Conservation (phyloP, 2,113 vertebrate genomes). For the Crocuta crocuta region DNA sequence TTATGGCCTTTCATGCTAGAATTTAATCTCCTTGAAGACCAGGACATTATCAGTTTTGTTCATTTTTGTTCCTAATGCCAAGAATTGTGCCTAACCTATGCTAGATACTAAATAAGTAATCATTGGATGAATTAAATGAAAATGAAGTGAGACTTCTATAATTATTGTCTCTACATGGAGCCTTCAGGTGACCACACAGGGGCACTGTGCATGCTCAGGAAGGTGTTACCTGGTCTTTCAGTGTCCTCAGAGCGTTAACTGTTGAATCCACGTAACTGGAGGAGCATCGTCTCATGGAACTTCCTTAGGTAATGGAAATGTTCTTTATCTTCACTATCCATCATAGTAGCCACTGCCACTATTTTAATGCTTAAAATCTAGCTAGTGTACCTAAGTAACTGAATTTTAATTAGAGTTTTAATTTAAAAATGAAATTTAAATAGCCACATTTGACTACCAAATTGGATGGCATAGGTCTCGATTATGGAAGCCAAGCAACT, state of each 20-base stretch:
- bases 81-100: background rate
- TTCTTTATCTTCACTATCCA: background rate
- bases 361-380: background rate
- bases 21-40: background rate
- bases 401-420: conserved; percentile 6
- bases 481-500: background rate
- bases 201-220: background rate
- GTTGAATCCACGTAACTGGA: background rate
- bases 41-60: background rate
- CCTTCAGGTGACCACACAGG: background rate
- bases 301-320: background rate
- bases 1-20: background rate
- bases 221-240: background rate
- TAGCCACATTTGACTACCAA: background rate
- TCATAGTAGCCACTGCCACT: background rate
- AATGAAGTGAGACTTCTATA: background rate
- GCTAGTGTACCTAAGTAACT: background rate
- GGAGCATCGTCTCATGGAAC: background rate
- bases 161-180: background rate
- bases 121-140: background rate
- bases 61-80: background rate
- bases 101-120: background rate
- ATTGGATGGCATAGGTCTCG: background rate
- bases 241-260: background rate
- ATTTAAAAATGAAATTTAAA: background rate